phyloP scores from a whole-genome alignment of 92 coral and sea anemone species.

The Actinernus sp. region DNA sequence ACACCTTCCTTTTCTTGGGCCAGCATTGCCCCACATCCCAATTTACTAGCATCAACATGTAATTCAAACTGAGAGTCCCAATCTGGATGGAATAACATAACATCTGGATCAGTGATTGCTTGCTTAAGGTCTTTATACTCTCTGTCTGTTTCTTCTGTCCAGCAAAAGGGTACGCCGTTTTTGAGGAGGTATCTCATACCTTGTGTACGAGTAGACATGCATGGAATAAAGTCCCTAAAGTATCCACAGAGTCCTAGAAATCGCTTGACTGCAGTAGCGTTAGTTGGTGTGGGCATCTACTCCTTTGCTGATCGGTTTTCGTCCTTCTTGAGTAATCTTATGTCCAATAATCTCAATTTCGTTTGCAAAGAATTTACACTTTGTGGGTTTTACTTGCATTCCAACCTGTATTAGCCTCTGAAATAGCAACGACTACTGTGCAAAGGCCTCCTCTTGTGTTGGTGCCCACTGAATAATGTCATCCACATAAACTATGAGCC shows the following conservation, averaged over 20 bases:
- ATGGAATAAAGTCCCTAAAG: constrained; percentile 44
- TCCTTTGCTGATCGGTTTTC: constrained; percentile 37
- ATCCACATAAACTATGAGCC: no score
- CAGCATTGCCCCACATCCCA: constrained; percentile 60
- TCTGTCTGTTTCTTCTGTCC: constrained; percentile 43
- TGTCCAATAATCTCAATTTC: constrained; percentile 54
- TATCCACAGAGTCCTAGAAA: constrained; percentile 51
- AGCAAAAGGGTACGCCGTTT: constrained; percentile 33
- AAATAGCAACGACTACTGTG: constrained; percentile 27
- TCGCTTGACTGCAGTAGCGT: constrained; percentile 33
- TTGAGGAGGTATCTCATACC: constrained; percentile 25
- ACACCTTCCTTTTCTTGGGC: constrained; percentile 41
- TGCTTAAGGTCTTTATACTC: constrained; percentile 51
- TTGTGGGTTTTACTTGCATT: constrained; percentile 45
- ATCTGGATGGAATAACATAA: constrained; percentile 63
- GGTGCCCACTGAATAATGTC: constrained; percentile 37
- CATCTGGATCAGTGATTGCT: constrained; percentile 47
- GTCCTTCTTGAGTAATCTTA: constrained; percentile 52
- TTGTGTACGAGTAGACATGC: constrained; percentile 40
- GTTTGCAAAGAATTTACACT: constrained; percentile 36
- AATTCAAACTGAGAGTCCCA: constrained; percentile 54
- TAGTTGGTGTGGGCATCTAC: constrained; percentile 60
- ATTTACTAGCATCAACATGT: constrained; percentile 48
- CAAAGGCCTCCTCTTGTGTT: constrained; percentile 45
- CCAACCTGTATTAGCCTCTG: constrained; percentile 26